Conservation (phyloP, 2,888 invertebrate species). For the Hanleya hanleyi region DNA sequence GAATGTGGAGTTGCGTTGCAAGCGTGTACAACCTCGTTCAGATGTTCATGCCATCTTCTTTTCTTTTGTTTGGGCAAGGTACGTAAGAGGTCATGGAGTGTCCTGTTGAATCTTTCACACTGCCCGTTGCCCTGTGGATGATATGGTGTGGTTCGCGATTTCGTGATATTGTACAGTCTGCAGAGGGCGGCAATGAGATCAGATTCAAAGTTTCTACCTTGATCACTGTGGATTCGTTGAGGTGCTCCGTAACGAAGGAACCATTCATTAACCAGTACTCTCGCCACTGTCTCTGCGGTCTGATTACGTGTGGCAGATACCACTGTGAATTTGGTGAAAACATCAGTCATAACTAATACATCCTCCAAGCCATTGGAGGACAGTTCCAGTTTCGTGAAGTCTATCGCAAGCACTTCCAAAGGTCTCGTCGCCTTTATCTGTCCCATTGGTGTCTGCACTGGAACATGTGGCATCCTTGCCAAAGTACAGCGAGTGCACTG, state of each 20-base stretch:
- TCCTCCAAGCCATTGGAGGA: conserved; percentile 13
- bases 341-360: conserved; percentile 10
- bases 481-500: neutral
- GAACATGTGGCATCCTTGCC: neutral
- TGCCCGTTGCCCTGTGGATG: neutral
- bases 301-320: neutral
- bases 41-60: neutral
- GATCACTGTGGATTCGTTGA: conserved; percentile 5
- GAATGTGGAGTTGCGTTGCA: neutral
- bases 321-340: conserved; percentile 4
- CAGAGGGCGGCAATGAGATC: neutral
- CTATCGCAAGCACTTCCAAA: neutral
- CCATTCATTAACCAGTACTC: conserved; percentile 13
- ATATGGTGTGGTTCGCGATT: neutral
- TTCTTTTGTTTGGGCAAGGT: conserved; percentile 1
- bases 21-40: neutral
- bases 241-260: neutral
- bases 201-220: neutral
- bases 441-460: neutral
- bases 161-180: neutral
- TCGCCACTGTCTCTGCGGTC: neutral
- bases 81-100: neutral
- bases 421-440: neutral
- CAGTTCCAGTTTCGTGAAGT: conserved; percentile 2
- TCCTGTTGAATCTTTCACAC: neutral